Evolutionary conservation across 2,888 invertebrate species (phyloP), one percentile per base, ranked within the genome.

Genomic region (Magallana nippona): DNA sequence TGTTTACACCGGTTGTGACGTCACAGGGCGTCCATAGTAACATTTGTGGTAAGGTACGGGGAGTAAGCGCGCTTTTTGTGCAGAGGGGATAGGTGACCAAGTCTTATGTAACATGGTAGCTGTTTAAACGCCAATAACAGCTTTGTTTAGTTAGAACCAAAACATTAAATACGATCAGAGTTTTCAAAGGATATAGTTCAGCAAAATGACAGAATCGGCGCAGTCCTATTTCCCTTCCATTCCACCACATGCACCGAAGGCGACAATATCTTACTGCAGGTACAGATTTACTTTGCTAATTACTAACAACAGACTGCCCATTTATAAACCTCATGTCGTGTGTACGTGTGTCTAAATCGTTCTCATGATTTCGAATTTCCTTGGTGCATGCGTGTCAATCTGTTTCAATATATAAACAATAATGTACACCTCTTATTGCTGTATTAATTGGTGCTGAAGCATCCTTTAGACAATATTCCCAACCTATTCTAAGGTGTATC

Each of bases 171-270:
- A 44, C 44, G 44, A 44, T 8, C 44, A 44, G 44, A 44, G n/a
- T n/a, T n/a, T 44, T 44, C 8, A 44, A 44, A 44, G 44, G 44
- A 44, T 5, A 44, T 8, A 44, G 44, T 44, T 3, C 44, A 44
- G 5, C 3, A 32, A 32, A 71, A 71, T 71, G 71, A 71, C 71
- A 27, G 71, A 71, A 71, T 71, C 71, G 79, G 84, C 88, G 56
- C 86, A 89, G 22, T 90, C 91, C 3, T 92, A 91, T 85, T 91
- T 92, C 83, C 92, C 92, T 56, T 82, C 90, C 11, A 89, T 91
- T 79, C 92, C 91, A 78, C 90, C 90, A 17, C 83, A 80, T 63
- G 89, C 89, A 77, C 91, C 92, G 11, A 88, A 88, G 58, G 88
- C 89, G 71, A 88, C 91, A 5, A 84, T 89, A 13, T 89, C 92